phyloP scores from a whole-genome alignment of 2,113 vertebrate species.

The Laticauda colubrina region DNA sequence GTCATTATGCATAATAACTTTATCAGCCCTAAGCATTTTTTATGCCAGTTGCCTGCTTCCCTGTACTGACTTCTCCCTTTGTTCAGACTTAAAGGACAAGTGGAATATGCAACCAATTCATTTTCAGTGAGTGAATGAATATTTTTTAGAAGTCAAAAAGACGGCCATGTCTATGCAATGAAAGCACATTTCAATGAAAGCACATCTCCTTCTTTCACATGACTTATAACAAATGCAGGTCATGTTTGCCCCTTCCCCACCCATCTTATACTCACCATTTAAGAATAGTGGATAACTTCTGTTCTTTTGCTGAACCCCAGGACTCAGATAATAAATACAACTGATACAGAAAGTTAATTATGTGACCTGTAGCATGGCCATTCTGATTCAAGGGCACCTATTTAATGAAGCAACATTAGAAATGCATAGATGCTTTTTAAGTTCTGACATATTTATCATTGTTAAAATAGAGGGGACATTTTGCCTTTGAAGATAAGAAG shows the following conservation, averaged over 20 bases:
- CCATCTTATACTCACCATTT: background rate
- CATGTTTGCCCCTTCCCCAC: background rate
- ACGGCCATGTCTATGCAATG: background rate
- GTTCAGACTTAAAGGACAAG: background rate
- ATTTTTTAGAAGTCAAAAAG: background rate
- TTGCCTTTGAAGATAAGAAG: background rate
- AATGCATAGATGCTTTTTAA: background rate
- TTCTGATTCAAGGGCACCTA: background rate
- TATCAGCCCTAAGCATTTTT: background rate
- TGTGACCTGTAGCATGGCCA: background rate
- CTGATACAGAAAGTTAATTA: background rate
- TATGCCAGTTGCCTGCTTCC: background rate
- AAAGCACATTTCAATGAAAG: background rate
- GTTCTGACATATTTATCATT: background rate
- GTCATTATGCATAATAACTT: background rate
- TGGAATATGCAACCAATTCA: background rate
- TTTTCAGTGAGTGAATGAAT: background rate
- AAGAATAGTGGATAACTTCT: background rate
- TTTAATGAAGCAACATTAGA: background rate
- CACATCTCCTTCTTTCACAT: background rate
- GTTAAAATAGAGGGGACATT: background rate
- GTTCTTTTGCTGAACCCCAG: background rate
- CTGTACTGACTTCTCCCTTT: background rate
- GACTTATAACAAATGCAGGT: background rate
- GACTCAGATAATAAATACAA: background rate